Conservation (phyloP, 35 echinoderm and acorn worm genomes). For the Heliocidaris erythrogramma region DNA sequence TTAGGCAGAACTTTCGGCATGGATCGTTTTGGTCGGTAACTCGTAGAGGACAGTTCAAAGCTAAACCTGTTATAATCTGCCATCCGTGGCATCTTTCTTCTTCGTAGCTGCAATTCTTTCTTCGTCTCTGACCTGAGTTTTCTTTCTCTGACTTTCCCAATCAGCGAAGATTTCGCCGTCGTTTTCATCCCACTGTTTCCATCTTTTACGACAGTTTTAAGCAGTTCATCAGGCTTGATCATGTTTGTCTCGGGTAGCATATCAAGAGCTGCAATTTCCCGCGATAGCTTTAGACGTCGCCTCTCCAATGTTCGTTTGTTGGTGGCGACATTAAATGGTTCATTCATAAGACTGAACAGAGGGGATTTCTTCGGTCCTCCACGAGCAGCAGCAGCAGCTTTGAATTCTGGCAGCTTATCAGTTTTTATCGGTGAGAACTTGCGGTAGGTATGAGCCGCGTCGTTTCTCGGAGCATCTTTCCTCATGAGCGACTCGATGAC, state of each 20-base stretch:
- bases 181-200: background rate
- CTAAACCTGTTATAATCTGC: background rate
- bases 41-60: conserved; percentile 7
- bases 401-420: background rate
- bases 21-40: background rate
- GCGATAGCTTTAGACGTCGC: background rate
- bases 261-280: conserved; percentile 21
- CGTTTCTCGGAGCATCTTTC: background rate
- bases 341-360: background rate
- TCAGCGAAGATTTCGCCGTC: background rate
- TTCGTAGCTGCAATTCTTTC: conserved; percentile 34
- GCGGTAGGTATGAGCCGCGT: background rate
- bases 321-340: background rate
- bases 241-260: background rate
- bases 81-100: conserved; percentile 30
- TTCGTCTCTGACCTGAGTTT: conserved; percentile 37
- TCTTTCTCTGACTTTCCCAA: conserved; percentile 6
- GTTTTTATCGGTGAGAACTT: conserved; percentile 28
- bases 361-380: background rate
- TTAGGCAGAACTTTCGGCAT: background rate
- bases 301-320: background rate
- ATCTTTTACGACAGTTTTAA: background rate
- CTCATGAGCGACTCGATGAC: conserved; percentile 20
- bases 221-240: background rate
- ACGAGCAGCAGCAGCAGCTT: background rate